Base-by-base conservation (phyloP, 2,113 vertebrate species). In the Microcebus murinus region DNA sequence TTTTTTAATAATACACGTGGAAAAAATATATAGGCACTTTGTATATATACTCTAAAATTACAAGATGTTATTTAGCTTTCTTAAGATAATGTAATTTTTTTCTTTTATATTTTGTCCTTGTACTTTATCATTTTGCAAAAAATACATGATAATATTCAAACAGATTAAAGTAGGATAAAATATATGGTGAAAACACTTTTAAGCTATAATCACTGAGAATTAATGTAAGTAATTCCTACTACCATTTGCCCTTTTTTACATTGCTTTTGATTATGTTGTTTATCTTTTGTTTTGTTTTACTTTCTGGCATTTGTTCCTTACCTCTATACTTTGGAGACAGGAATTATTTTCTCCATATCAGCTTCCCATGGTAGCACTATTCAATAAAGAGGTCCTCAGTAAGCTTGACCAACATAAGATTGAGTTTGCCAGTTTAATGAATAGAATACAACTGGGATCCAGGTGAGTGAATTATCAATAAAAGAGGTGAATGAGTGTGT, bases 381-480 rank as follows among this genome's bases (percentile, higher is more conserved):
- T 92, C 23, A 50, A 82, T 87, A 92, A 96, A 91, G 45, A 8
- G 18, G 8, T 76, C 42, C 23, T 92, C 52, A 65, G 4, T 81
- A 79, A 93, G 29, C 48, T 63, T 95, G 55, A 70, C 48, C 77
- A 96, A 29, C 31, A 95, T 34, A 82, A 91, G 77, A 93, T 57
- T 74, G 36, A 91, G 14, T 68, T 68, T 92, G 27, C 76, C 67
- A 79, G 48, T 87, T 94, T 88, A 95, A 96, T 89, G n/a, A 97
- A 91, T n/a, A 80, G 36, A 90, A 87, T 83, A 90, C 50, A 95
- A 25, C n/a, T 71, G 20, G 55, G 52, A 91, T 23, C 25, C 52
- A 85, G 29, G 6, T 50, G 29, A 94, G 61, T 52, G 36, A 90
- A 85, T 87, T 77, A 82, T 63, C 31, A 85, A 17, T 59, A 83